Evolutionary conservation across 1,140 invertebrate genomes (phyloP).

Genomic region (Asobara japonica): DNA sequence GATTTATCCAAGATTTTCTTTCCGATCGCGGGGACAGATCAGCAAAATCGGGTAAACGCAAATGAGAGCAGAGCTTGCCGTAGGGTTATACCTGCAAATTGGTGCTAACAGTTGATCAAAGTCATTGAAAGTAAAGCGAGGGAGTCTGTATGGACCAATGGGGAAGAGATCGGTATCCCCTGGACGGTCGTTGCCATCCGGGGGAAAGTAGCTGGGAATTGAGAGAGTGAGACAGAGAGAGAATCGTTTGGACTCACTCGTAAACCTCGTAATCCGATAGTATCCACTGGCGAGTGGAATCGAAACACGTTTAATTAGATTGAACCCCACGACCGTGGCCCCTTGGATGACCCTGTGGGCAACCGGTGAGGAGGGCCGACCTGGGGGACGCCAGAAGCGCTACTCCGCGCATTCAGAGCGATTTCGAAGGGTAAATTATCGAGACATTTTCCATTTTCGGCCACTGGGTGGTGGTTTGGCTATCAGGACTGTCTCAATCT

Average conservation of each 20-base stretch:
- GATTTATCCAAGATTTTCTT: constrained; percentile 14
- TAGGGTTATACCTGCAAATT: constrained; percentile 25
- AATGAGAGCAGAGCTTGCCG: neutral
- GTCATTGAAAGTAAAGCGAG: neutral
- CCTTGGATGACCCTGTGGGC: constrained; percentile 26
- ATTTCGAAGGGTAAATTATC: constrained; percentile 20
- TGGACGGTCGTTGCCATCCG: constrained; percentile 32
- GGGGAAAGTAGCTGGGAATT: constrained; percentile 22
- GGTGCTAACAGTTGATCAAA: constrained; percentile 27
- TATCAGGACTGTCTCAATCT: neutral
- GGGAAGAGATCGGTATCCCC: constrained; percentile 36
- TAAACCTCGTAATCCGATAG: constrained; percentile 34
- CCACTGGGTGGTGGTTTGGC: neutral
- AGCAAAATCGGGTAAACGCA: neutral
- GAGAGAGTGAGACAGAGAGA: neutral
- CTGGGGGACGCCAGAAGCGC: neutral
- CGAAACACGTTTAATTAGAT: constrained; percentile 38
- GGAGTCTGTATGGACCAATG: too few relatives aligned
- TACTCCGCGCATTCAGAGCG: neutral
- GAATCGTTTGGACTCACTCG: neutral
- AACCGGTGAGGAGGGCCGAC: neutral
- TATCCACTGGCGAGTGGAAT: constrained; percentile 34
- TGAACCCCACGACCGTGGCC: constrained; percentile 37
- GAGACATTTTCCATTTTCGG: constrained; percentile 25
- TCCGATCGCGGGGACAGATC: neutral